Evolutionary conservation across 1,140 invertebrate species (phyloP), one percentile per base, ranked within the genome.

Genomic region (Mylabris phalerata): DNA sequence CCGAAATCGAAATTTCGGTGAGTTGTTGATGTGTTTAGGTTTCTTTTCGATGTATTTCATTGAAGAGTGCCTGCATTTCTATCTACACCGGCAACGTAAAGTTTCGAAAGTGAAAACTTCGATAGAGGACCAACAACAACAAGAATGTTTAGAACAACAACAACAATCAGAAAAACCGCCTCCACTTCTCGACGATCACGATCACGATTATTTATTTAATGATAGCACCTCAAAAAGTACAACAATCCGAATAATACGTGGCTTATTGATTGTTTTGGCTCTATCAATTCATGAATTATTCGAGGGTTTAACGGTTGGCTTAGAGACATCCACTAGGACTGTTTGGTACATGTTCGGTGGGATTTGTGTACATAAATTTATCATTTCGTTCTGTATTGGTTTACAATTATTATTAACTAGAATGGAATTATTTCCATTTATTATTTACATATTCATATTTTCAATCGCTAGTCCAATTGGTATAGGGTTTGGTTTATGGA

Each of bases 381-480:
- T 95, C 4, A 89, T 95, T 48, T 89, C 90, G 2, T 91, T 93
- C 66, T 91, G 88, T 71, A 88, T 92, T 56, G 89, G 89, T 32
- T 79, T 91, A 3, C 88, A 92, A 67, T 68, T 93, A 45, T 84
- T 88, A 25, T 81, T 84, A 11, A 82, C 81, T 3, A 79, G 80
- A 25, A 88, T 86, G 0, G 83, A 80, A 49, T 72, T 77, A 2
- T 74, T 77, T 57, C 72, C 89, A 4, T 75, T 82, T 1, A 67
- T 87, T 3, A 67, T 84, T 2, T 91, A 91, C 67, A 84, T 92
- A 40, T 81, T 84, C 2, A 86, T 85, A 6, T 90, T 91, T 66
- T 87, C 88, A 1, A 72, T 91, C 9, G 86, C 92, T 2, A 90
- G 90, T 10, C 89, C 90, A 1, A 62, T 92, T 59, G 87, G 80